Evolutionary conservation across 2,797 vertebrate genomes (phyloP).

Genomic region (Lagothrix lagotricha): DNA sequence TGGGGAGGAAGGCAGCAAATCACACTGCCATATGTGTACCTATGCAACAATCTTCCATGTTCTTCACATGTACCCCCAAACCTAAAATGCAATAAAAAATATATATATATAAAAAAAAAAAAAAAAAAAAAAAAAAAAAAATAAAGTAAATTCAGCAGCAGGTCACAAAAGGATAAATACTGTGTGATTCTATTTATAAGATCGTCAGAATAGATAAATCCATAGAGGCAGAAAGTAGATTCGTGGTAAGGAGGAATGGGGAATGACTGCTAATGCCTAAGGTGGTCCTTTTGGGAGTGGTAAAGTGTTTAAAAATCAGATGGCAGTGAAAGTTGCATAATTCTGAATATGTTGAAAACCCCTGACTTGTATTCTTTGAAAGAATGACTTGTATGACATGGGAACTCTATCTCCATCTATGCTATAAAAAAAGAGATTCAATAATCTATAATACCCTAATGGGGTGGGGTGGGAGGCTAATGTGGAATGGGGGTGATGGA

Average conservation of each 20-base stretch:
- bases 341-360: background rate
- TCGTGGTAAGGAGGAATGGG: background rate
- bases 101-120: too few species aligned
- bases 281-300: background rate
- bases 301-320: background rate
- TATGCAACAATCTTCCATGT: too few species aligned
- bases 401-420: background rate
- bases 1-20: too few species aligned
- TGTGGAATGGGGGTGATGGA: accelerated
- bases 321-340: background rate
- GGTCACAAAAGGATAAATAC: background rate
- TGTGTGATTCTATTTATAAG: background rate
- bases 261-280: background rate
- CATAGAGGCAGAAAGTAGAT: background rate
- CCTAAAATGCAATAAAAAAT: too few species aligned
- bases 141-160: too few species aligned
- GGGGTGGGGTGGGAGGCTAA: background rate
- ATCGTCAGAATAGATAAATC: background rate
- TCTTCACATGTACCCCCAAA: too few species aligned
- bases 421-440: background rate
- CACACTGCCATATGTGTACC: too few species aligned
- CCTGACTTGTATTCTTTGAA: background rate
- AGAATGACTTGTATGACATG: background rate
- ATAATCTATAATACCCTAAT: background rate
- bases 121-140: too few species aligned